Conservation (phyloP, 2,888 invertebrate species). For the Oscheius onirici region DNA sequence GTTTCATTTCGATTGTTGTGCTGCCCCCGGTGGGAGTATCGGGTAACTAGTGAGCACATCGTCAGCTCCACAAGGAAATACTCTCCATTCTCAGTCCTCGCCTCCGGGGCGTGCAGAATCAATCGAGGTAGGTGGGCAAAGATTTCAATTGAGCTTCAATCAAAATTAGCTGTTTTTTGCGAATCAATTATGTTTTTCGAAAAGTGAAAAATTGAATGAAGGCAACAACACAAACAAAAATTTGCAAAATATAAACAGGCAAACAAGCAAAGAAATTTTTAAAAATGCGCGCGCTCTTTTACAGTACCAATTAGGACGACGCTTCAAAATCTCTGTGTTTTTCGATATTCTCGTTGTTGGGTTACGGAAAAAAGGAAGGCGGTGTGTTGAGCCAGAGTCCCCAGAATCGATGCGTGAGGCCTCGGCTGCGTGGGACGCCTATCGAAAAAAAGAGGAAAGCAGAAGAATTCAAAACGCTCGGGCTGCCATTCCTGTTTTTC, state of each 20-base stretch:
- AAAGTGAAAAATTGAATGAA: too few species aligned
- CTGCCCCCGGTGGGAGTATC: too few species aligned
- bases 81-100: too few species aligned
- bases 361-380: neutral
- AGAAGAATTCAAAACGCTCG: constrained; percentile 6
- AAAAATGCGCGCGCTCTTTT: too few species aligned
- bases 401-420: constrained; percentile 23
- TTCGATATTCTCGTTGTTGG: neutral
- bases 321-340: too few species aligned
- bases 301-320: too few species aligned
- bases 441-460: constrained; percentile 14
- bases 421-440: constrained; percentile 4
- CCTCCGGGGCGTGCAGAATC: constrained; percentile 15
- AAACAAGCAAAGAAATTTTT: too few species aligned
- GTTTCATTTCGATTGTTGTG: too few species aligned
- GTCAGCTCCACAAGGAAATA: too few species aligned
- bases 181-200: neutral
- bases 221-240: neutral
- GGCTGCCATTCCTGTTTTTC: too few species aligned
- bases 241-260: neutral
- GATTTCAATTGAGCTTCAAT: neutral
- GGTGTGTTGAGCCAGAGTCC: neutral
- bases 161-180: neutral
- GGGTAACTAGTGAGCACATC: too few species aligned
- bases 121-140: constrained; percentile 12